Evolutionary conservation across 2,888 invertebrate genomes (phyloP).

Genomic region (Hirudinaria manillensis): DNA sequence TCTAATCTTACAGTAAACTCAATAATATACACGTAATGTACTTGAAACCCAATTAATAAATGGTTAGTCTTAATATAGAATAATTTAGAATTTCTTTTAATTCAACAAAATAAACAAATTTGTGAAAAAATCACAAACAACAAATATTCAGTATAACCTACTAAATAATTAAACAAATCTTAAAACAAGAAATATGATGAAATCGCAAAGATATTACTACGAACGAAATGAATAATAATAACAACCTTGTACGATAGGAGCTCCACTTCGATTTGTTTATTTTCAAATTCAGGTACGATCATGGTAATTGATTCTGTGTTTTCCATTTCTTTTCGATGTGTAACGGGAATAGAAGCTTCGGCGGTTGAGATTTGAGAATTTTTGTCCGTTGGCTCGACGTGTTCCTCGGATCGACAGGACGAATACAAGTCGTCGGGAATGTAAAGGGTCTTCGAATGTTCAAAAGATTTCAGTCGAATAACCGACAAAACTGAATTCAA

Average conservation of each 20-base stretch:
- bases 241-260: not conserved
- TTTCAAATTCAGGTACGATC: not conserved
- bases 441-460: too few relatives aligned
- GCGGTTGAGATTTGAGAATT: not conserved
- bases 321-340: not conserved
- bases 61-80: not conserved
- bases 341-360: not conserved
- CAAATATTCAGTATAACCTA: too few relatives aligned
- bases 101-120: too few relatives aligned
- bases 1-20: not conserved
- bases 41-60: not conserved
- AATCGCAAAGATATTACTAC: not conserved
- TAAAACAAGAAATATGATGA: not conserved
- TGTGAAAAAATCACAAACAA: too few relatives aligned
- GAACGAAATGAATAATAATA: not conserved
- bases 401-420: too few relatives aligned
- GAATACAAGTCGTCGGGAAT: too few relatives aligned
- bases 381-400: not conserved
- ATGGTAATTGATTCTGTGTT: not conserved
- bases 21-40: not conserved
- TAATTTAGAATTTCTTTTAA: too few relatives aligned
- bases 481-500: too few relatives aligned
- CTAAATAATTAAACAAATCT: not conserved
- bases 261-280: not conserved
- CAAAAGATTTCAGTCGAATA: not conserved